These are phyloP conservation scores for Artemia franciscana DNA, from an alignment of 1,140 invertebrate species.

Conservation along the genomic window DNA sequence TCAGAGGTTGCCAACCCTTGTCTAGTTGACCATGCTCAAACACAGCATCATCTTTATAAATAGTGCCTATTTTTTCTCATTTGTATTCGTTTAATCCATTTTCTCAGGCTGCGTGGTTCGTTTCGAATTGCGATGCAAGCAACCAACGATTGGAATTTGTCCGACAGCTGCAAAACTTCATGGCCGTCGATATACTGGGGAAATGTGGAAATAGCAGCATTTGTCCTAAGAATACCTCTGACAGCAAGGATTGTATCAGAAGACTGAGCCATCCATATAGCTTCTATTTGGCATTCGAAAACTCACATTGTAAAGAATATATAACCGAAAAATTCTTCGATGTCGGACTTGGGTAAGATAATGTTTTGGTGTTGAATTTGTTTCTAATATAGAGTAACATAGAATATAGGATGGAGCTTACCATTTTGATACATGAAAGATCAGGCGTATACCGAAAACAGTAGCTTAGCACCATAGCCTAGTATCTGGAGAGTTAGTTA, in stretches of 20 bases:
- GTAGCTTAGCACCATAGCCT: too few relatives aligned
- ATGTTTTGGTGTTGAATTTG: background rate
- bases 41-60: too few relatives aligned
- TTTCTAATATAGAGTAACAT: background rate
- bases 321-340: constrained; percentile 87
- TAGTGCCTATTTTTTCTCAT: too few relatives aligned
- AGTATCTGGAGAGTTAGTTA: background rate
- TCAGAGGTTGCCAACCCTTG: too few relatives aligned
- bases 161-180: constrained; percentile 20
- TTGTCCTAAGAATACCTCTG: background rate
- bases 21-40: too few relatives aligned
- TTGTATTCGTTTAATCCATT: too few relatives aligned
- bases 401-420: background rate
- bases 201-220: constrained; percentile 16
- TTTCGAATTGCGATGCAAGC: constrained; percentile 22
- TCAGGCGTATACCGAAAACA: too few relatives aligned
- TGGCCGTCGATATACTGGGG: constrained; percentile 27
- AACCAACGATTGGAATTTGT: constrained; percentile 21
- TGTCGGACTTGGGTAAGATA: background rate
- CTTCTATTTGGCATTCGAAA: constrained; percentile 91
- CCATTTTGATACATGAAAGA: background rate
- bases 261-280: constrained; percentile 36
- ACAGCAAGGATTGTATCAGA: background rate
- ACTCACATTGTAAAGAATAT: constrained; percentile 85
- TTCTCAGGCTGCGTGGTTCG: constrained; percentile 21